Conservation (phyloP, 2,113 vertebrate species). For the Corythaeola cristata region DNA sequence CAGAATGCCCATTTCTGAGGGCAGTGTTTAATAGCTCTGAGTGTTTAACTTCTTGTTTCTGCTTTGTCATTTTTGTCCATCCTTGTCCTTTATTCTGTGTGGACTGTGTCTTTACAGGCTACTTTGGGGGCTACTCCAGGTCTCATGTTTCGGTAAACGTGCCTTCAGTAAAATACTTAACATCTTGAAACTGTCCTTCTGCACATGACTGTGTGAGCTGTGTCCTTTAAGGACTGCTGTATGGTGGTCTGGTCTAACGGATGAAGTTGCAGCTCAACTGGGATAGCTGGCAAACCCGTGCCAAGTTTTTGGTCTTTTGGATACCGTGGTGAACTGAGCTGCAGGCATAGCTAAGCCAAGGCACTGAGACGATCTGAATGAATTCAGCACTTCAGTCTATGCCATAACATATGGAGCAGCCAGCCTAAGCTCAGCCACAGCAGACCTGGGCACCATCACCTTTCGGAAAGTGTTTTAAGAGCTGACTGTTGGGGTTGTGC, state of each 20-base stretch:
- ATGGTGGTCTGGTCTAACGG: not conserved
- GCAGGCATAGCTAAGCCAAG: not conserved
- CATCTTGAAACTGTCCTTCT: not conserved
- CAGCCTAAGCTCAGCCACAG: not conserved
- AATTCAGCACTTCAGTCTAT: not conserved
- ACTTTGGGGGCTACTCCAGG: not conserved
- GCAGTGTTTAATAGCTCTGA: not conserved
- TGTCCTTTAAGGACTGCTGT: not conserved
- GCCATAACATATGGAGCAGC: not conserved
- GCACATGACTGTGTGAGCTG: fast-evolving
- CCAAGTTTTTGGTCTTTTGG: not conserved
- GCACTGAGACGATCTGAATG: not conserved
- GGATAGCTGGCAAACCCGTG: not conserved
- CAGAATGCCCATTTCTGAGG: not conserved
- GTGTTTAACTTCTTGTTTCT: not conserved
- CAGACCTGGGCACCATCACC: not conserved
- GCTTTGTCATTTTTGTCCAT: not conserved
- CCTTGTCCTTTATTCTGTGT: not conserved
- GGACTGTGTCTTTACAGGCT: not conserved
- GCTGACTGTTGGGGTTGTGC: fast-evolving
- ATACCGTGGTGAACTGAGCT: not conserved
- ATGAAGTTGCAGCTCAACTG: not conserved
- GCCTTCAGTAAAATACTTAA: not conserved
- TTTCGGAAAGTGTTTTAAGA: not conserved
- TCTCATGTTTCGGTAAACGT: not conserved